A percentile compares a stretch with the other conserved stretches of the same genome.
phyloP scores from a whole-genome alignment of 2,113 vertebrate genomes.

The Struthidea cinerea region DNA sequence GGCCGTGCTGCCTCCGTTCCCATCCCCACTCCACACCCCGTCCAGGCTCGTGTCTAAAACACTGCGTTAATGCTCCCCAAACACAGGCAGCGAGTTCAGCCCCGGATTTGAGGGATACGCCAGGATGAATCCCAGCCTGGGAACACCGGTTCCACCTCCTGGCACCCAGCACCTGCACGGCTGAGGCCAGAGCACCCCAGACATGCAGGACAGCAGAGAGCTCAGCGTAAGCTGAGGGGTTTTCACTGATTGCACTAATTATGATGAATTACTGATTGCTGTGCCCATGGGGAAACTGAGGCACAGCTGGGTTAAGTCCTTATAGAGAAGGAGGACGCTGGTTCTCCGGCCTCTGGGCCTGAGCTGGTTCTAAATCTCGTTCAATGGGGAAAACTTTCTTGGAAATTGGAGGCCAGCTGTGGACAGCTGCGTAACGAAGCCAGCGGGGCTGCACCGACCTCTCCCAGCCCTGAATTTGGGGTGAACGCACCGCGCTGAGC shows the following conservation, averaged over 20 bases:
- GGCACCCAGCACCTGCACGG: not conserved
- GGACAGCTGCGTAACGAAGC: not conserved
- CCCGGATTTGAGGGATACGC: accelerated
- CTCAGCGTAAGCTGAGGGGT: accelerated
- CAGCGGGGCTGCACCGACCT: accelerated
- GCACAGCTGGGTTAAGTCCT: not conserved
- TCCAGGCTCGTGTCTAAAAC: accelerated
- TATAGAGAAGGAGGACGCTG: not conserved
- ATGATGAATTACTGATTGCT: too few relatives aligned
- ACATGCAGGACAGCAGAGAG: not conserved
- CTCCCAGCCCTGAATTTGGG: not conserved
- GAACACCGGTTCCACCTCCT: accelerated
- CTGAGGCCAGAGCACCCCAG: not conserved
- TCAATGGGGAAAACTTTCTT: accelerated
- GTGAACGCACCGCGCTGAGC: not conserved
- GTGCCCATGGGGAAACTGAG: not conserved
- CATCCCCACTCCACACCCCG: not conserved
- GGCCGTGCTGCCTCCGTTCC: not conserved
- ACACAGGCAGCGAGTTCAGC: accelerated
- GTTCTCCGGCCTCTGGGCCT: not conserved
- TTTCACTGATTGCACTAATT: not conserved
- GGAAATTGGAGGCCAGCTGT: not conserved
- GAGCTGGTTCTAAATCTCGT: not conserved
- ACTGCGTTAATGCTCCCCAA: not conserved
- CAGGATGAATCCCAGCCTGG: not conserved